Percentiles rank a stretch among this genome's conserved stretches.
Conservation (phyloP, 2,797 vertebrate genomes). For the Gymnothorax reevesii region DNA sequence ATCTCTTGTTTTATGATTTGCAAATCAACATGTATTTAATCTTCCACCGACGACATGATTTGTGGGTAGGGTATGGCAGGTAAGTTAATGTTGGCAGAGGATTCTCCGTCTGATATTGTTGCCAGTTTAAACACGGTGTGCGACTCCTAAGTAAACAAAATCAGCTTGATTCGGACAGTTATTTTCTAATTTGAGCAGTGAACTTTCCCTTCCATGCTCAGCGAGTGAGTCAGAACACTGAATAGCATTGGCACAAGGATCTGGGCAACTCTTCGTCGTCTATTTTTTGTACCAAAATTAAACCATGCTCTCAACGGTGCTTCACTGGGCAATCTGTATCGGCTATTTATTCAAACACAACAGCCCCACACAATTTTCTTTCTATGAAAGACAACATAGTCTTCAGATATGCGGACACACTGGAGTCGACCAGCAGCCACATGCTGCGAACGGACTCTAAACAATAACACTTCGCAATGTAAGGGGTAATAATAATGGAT, state of each 20-base stretch:
- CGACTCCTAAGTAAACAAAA: background rate
- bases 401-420: no score
- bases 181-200: conserved; percentile 25
- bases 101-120: background rate
- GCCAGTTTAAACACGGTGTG: background rate
- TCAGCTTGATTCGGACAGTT: background rate
- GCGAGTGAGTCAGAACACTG: conserved; percentile 35
- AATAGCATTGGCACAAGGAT: background rate
- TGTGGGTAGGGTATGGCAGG: background rate
- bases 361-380: no score
- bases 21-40: no score
- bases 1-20: no score
- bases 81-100: background rate
- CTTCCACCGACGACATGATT: background rate
- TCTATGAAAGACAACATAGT: no score
- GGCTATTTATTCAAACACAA: no score
- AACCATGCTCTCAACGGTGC: background rate
- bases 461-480: no score
- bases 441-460: no score
- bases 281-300: no score
- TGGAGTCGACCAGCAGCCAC: no score
- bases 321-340: background rate
- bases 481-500: no score
- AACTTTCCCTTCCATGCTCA: conserved; percentile 22
- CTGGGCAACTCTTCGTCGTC: background rate